These are phyloP conservation scores for Argentina silus DNA, from an alignment of 2,797 vertebrate species.

Conservation along the genomic window DNA sequence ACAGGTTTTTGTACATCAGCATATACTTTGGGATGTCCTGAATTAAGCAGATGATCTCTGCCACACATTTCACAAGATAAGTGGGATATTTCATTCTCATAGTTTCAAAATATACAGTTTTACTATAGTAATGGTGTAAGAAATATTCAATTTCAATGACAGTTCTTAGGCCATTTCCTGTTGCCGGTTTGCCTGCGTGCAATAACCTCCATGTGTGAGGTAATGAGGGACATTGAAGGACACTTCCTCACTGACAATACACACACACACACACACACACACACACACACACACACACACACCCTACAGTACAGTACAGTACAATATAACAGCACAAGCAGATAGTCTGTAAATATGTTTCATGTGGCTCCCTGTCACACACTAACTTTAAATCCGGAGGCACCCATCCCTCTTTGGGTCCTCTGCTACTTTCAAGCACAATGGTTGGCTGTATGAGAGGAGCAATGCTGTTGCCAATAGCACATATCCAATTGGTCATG, in stretches of 20 bases:
- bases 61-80: neutral
- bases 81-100: conserved; percentile 38
- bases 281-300: conserved; percentile 30
- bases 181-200: conserved; percentile 72
- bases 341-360: no score
- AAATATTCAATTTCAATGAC: conserved; percentile 68
- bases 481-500: conserved; percentile 77
- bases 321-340: conserved; percentile 6
- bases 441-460: conserved; percentile 67
- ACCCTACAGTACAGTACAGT: conserved; percentile 22
- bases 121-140: conserved; percentile 53
- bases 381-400: conserved; percentile 48
- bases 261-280: neutral
- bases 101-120: conserved; percentile 62
- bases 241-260: conserved; percentile 66
- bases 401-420: conserved; percentile 30
- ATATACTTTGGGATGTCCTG: neutral
- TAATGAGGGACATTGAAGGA: conserved; percentile 70
- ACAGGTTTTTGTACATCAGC: neutral
- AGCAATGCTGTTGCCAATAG: conserved; percentile 69
- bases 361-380: no score
- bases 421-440: conserved; percentile 58
- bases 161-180: conserved; percentile 80
- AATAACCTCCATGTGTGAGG: conserved; percentile 76
- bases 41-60: neutral